Evolutionary conservation across 2,113 vertebrate genomes (phyloP), one percentile per base, ranked within the genome.

Genomic region (Prunella himalayana): DNA sequence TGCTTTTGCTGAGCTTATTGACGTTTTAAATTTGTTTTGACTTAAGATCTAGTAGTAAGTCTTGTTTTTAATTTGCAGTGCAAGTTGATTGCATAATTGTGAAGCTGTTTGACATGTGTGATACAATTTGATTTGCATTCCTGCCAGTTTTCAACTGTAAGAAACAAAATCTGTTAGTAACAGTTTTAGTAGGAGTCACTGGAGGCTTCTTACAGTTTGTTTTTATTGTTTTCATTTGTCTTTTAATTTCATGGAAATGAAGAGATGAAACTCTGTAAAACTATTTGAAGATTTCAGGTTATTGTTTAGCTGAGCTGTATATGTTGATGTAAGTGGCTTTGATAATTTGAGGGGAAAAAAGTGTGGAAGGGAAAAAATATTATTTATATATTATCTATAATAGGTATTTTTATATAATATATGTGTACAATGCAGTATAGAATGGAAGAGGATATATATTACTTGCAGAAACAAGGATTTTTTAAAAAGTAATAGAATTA

Each of bases 71-170:
- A 97, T 96, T 97, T 97, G 77, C 84, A 92, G 95, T 65, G 50
- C 77, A 91, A 96, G 81, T 95, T 96, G 95, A 96, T 93, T 95
- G 80, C 83, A 68, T 95, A 95, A 95, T 92, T 96, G 65, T 95
- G 94, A 97, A 92, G 91, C 89, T 95, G 91, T 95, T 95, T 96
- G 94, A 94, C 94, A 94, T 84, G 91, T 96, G 95, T 86, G 91
- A 92, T 95, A 94, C 77, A 91, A 72, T 92, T 94, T 95, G 61
- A 84, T 95, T 92, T 94, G 68, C 65, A 79, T 82, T 92, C 28
- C 9, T 91, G 80, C 77, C 94, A 94, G 83, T 86, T 97, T 95
- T 94, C 86, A 92, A 91, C 94, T 94, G 86, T 91, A 95, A 94
- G 92, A 96, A 95, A 88, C 83, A 94, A 94, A 97, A 94, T 94